A percentile compares a stretch with the other conserved stretches of the same genome.
These are phyloP conservation scores for Epinotia ramella DNA, from an alignment of 2,888 invertebrate genomes.

Conservation along the genomic window DNA sequence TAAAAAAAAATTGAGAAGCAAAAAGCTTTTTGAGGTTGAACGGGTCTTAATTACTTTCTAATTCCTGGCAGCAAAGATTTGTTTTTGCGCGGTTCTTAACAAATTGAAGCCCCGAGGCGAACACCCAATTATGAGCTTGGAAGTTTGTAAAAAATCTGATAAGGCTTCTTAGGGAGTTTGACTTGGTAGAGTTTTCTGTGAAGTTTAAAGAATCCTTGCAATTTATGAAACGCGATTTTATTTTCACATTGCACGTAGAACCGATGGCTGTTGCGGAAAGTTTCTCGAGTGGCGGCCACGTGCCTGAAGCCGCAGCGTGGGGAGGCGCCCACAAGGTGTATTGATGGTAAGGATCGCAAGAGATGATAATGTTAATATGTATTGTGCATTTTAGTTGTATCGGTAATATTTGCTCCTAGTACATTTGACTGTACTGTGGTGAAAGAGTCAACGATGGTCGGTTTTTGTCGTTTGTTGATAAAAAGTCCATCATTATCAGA, in stretches of 20 bases:
- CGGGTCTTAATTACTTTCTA: slow-evolving; percentile 10
- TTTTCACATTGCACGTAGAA: not conserved
- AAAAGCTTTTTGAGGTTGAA: not conserved
- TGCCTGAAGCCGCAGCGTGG: too few relatives aligned
- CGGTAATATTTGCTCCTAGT: too few relatives aligned
- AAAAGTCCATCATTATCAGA: too few relatives aligned
- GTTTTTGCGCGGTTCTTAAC: slow-evolving; percentile 25
- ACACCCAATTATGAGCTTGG: slow-evolving; percentile 15
- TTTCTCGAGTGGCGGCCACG: too few relatives aligned
- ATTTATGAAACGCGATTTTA: not conserved
- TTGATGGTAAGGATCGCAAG: too few relatives aligned
- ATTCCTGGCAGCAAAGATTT: slow-evolving; percentile 1
- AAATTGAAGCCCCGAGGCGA: not conserved
- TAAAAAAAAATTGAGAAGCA: not conserved
- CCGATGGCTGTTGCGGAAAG: too few relatives aligned
- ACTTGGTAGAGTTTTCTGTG: not conserved
- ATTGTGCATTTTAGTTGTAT: too few relatives aligned
- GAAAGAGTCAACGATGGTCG: too few relatives aligned
- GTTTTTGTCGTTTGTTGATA: too few relatives aligned
- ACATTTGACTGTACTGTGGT: too few relatives aligned
- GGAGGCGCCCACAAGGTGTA: too few relatives aligned
- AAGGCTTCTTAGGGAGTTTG: not conserved
- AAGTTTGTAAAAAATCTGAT: not conserved
- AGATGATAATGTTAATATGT: not conserved
- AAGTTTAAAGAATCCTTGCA: not conserved